A percentile compares a stretch with the other conserved stretches of the same genome.
Conservation (phyloP, 2,113 vertebrate genomes). For the Macroglossus sobrinus region DNA sequence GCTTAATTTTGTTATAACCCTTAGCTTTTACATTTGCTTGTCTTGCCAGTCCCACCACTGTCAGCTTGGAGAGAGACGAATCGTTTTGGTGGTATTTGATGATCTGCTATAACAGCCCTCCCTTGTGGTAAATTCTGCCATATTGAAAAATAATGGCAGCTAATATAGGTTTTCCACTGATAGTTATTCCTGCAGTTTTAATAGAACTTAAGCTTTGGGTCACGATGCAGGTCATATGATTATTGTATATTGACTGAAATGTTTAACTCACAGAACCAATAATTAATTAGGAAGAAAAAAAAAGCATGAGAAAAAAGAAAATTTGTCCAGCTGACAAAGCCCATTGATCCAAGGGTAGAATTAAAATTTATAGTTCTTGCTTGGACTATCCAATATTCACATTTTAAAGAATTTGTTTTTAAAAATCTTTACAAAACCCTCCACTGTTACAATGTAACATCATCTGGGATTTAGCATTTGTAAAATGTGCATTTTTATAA, state of each 20-base stretch:
- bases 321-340: neutral
- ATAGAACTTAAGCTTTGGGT: neutral
- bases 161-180: neutral
- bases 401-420: constrained; percentile 70
- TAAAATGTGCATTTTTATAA: constrained; percentile 53
- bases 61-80: neutral
- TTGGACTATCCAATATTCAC: constrained; percentile 59
- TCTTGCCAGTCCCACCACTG: neutral
- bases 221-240: neutral
- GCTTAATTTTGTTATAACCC: neutral
- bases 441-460: constrained; percentile 65
- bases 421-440: constrained; percentile 59
- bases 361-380: constrained; percentile 56
- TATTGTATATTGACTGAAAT: neutral
- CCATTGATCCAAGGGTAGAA: neutral
- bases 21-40: neutral
- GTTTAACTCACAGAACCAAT: constrained; percentile 9
- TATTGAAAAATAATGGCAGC: constrained; percentile 3
- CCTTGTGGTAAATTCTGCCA: neutral
- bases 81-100: neutral
- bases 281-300: constrained; percentile 8
- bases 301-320: neutral
- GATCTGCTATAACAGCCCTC: neutral
- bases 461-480: constrained; percentile 57
- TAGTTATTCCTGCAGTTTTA: neutral